Conservation (phyloP, 1,140 invertebrate genomes). For the Dermatophagoides farinae region DNA sequence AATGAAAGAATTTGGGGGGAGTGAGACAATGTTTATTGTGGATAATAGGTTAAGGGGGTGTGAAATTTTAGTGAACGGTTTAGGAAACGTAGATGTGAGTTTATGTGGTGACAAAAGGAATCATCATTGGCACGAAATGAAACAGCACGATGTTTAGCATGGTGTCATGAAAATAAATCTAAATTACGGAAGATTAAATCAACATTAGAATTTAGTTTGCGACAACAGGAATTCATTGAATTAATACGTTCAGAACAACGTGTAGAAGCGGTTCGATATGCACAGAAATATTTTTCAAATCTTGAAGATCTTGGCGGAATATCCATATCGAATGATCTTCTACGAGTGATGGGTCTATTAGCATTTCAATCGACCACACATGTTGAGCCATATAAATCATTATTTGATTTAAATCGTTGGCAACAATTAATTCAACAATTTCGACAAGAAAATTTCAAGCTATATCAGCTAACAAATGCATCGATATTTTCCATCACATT, state of each 20-base stretch:
- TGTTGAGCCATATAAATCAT: conserved; percentile 38
- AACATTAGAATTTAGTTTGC: conserved; percentile 51
- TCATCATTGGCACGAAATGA: conserved; percentile 47
- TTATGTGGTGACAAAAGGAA: too few species aligned
- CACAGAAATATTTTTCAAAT: conserved; percentile 69
- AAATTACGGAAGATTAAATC: conserved; percentile 72
- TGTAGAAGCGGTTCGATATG: conserved; percentile 77
- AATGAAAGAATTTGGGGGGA: too few species aligned
- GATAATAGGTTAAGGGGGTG: too few species aligned
- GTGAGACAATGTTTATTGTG: too few species aligned
- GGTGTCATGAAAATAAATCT: conserved; percentile 93
- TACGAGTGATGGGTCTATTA: conserved; percentile 80
- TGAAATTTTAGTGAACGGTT: too few species aligned
- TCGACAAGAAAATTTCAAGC: conserved; percentile 71
- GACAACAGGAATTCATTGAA: conserved; percentile 88
- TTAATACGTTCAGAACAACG: conserved; percentile 61
- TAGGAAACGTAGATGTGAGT: too few species aligned
- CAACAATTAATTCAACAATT: conserved; percentile 66
- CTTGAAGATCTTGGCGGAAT: conserved; percentile 48
- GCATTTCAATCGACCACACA: conserved; percentile 63
- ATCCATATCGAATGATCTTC: conserved; percentile 53
- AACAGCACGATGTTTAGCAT: conserved; percentile 69
- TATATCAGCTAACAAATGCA: conserved; percentile 74
- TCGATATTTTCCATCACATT: conserved; percentile 76
- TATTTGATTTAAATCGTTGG: conserved; percentile 50